A percentile compares a stretch with the other conserved stretches of the same genome.
These are phyloP conservation scores for Chaetodon trifasciatus DNA, from an alignment of 2,797 vertebrate genomes.

Conservation along the genomic window DNA sequence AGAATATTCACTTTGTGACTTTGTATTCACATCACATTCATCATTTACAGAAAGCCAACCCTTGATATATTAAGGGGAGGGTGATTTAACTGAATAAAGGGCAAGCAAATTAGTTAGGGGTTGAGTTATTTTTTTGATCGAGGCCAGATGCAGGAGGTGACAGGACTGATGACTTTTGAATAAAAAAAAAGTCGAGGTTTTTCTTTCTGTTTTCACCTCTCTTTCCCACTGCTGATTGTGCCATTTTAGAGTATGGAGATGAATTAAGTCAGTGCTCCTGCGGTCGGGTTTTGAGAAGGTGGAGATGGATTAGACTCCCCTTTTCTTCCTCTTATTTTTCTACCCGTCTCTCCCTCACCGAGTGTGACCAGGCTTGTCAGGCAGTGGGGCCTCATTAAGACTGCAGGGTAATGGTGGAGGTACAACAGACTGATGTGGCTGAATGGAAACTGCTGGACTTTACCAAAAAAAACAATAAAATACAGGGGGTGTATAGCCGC, in stretches of 20 bases:
- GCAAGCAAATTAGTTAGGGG: slow-evolving; percentile 41
- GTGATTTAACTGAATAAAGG: slow-evolving; percentile 59
- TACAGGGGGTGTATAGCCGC: slow-evolving; percentile 7
- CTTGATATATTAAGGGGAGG: slow-evolving; percentile 27
- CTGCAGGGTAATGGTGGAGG: slow-evolving; percentile 32
- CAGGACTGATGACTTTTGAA: background rate
- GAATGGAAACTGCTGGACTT: slow-evolving; percentile 45
- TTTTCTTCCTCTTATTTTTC: slow-evolving; percentile 32
- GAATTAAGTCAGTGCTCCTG: slow-evolving; percentile 12
- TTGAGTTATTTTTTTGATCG: background rate
- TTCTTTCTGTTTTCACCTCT: background rate
- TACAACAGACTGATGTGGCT: slow-evolving; percentile 47
- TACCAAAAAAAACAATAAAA: background rate
- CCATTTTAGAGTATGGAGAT: slow-evolving; percentile 1
- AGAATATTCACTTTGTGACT: slow-evolving; percentile 52
- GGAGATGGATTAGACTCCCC: slow-evolving; percentile 27
- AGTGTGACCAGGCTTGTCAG: slow-evolving; percentile 39
- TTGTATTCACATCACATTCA: slow-evolving; percentile 58
- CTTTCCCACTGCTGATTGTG: background rate
- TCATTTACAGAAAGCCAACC: slow-evolving; percentile 59
- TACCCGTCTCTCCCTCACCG: slow-evolving; percentile 7
- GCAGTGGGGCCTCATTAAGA: slow-evolving; percentile 49
- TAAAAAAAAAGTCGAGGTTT: background rate
- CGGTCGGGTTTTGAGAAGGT: background rate
- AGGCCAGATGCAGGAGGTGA: background rate